Conservation (phyloP, 2,888 invertebrate genomes). For the Athalia rosae region DNA sequence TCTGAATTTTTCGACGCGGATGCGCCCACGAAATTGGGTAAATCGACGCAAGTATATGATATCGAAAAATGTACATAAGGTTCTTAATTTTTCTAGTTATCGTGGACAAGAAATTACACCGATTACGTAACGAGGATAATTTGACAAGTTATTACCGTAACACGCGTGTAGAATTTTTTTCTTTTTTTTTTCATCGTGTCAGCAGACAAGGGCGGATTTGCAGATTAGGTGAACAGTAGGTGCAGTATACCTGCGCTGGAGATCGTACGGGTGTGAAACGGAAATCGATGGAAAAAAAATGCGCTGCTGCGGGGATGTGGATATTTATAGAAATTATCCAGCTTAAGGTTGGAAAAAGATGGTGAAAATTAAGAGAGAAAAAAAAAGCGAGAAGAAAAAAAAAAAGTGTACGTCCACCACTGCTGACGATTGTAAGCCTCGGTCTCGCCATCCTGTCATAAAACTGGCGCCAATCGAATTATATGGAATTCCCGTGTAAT, state of each 20-base stretch:
- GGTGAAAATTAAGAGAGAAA: neutral
- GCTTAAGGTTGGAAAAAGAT: neutral
- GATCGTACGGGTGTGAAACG: neutral
- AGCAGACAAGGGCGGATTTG: conserved; percentile 28
- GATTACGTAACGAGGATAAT: neutral
- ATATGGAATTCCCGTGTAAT: conserved; percentile 5
- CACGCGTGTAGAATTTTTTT: neutral
- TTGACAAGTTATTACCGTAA: too few relatives aligned
- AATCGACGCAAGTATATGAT: too few relatives aligned
- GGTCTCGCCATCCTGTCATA: conserved; percentile 34
- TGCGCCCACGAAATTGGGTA: too few relatives aligned
- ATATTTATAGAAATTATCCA: neutral
- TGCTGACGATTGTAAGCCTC: conserved; percentile 4
- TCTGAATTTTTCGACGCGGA: too few relatives aligned
- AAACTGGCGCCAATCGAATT: conserved; percentile 41
- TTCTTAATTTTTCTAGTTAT: too few relatives aligned
- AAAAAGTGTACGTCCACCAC: neutral
- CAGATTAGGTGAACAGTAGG: conserved; percentile 17
- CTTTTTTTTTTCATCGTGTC: conserved; percentile 1
- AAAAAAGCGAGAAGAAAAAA: neutral
- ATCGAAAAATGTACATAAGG: too few relatives aligned
- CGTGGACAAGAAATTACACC: too few relatives aligned
- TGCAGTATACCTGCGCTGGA: neutral
- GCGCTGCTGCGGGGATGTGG: too few relatives aligned
- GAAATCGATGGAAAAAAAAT: too few relatives aligned